Percentiles rank a stretch among this genome's conserved stretches.
Evolutionary conservation across 2,797 vertebrate species (phyloP).

Genomic region (Hydrolagus colliei): DNA sequence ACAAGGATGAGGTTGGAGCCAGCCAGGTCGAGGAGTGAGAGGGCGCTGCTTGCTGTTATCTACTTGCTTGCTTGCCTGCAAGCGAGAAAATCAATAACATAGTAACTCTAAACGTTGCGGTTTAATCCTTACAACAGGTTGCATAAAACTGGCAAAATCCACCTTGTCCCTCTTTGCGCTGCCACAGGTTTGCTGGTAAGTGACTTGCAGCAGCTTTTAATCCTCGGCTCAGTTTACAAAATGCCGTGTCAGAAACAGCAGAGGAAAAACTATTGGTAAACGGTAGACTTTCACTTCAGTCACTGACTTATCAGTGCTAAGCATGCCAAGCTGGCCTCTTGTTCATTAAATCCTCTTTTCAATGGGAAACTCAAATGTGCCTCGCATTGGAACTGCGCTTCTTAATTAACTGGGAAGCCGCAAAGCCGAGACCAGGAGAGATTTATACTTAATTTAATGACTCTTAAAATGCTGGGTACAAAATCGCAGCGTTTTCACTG

Average conservation of each 20-base stretch:
- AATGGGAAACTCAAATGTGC: slow-evolving; percentile 1
- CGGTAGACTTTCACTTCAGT: background rate
- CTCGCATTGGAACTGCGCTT: background rate
- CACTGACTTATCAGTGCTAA: background rate
- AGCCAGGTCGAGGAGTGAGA: background rate
- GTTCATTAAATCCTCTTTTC: slow-evolving; percentile 28
- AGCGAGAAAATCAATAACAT: background rate
- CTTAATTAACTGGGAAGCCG: slow-evolving; percentile 16
- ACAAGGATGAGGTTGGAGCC: background rate
- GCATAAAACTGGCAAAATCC: background rate
- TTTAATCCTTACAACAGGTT: background rate
- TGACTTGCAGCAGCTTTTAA: background rate
- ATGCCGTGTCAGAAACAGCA: background rate
- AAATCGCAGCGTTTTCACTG: slow-evolving; percentile 7
- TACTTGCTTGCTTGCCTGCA: background rate
- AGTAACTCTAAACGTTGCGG: background rate
- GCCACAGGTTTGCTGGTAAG: background rate
- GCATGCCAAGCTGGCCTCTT: background rate
- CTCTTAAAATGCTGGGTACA: background rate
- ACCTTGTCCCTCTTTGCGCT: background rate
- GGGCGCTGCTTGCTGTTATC: background rate
- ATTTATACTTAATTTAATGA: slow-evolving; percentile 21
- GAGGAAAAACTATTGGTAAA: background rate
- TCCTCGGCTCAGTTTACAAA: background rate
- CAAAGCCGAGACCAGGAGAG: background rate